These are phyloP conservation scores for Sebastes diploproa DNA, from an alignment of 2,797 vertebrate genomes.

Conservation along the genomic window DNA sequence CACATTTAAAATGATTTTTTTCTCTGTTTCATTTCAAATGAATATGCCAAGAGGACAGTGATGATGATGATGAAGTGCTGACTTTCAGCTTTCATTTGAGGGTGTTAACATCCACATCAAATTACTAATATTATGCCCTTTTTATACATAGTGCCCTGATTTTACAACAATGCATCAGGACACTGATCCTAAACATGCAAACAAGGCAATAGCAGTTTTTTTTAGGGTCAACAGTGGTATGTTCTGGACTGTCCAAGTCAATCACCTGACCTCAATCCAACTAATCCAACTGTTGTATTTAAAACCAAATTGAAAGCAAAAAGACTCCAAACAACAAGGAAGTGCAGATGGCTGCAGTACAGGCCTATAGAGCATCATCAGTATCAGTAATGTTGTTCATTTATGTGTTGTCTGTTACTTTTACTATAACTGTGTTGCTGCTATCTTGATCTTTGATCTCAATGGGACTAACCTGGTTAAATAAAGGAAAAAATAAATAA, in stretches of 20 bases:
- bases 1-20: neutral
- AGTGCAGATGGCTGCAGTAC: neutral
- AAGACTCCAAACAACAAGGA: neutral
- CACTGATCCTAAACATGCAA: neutral
- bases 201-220: neutral
- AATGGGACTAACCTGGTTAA: too few relatives aligned
- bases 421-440: too few relatives aligned
- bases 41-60: neutral
- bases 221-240: neutral
- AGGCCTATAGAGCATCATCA: neutral
- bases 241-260: neutral
- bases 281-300: neutral
- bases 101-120: neutral
- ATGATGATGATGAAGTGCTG: neutral
- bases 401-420: too few relatives aligned
- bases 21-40: neutral
- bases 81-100: neutral
- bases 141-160: neutral
- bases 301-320: neutral
- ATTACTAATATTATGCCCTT: neutral
- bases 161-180: neutral
- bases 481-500: too few relatives aligned
- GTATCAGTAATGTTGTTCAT: too few relatives aligned
- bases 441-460: too few relatives aligned
- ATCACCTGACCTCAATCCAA: neutral